A percentile compares a stretch with the other conserved stretches of the same genome.
Evolutionary conservation across 2,888 invertebrate genomes (phyloP).

Genomic region (Parnassius mnemosyne): DNA sequence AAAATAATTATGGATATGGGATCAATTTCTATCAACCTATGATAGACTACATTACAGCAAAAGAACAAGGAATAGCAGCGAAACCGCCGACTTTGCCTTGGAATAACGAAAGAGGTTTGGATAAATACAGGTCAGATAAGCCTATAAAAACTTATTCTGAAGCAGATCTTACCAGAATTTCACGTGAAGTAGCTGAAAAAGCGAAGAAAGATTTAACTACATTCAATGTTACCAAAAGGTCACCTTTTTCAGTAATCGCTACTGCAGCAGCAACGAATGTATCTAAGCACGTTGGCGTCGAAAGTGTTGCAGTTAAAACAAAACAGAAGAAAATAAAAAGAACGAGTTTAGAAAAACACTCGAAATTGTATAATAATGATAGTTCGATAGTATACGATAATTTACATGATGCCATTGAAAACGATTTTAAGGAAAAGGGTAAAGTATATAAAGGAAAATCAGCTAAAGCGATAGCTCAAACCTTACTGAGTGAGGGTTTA

Average conservation of each 20-base stretch:
- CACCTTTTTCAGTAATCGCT: constrained; percentile 82
- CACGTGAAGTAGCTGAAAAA: constrained; percentile 84
- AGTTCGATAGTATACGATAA: constrained; percentile 54
- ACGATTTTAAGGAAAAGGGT: constrained; percentile 77
- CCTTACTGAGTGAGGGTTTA: constrained; percentile 81
- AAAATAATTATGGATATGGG: constrained; percentile 91
- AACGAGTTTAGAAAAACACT: constrained; percentile 63
- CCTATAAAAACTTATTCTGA: constrained; percentile 83
- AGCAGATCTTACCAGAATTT: constrained; percentile 83
- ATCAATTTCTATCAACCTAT: constrained; percentile 93
- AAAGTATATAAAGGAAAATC: constrained; percentile 86
- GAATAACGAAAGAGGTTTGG: constrained; percentile 85
- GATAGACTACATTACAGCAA: constrained; percentile 90
- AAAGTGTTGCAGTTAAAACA: constrained; percentile 70
- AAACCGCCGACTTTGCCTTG: constrained; percentile 86
- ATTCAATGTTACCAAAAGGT: constrained; percentile 80
- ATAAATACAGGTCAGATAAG: constrained; percentile 84
- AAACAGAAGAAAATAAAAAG: constrained; percentile 73
- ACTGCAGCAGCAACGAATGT: constrained; percentile 83
- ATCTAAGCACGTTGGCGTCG: constrained; percentile 82
- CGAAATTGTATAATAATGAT: constrained; percentile 68
- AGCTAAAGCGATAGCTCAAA: constrained; percentile 85
- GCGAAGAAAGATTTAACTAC: constrained; percentile 84
- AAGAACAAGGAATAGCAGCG: constrained; percentile 71
- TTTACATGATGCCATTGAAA: constrained; percentile 66